A percentile compares a stretch with the other conserved stretches of the same genome.
Evolutionary conservation across 2,888 invertebrate genomes (phyloP).

Genomic region (Polydesmus complanatus): DNA sequence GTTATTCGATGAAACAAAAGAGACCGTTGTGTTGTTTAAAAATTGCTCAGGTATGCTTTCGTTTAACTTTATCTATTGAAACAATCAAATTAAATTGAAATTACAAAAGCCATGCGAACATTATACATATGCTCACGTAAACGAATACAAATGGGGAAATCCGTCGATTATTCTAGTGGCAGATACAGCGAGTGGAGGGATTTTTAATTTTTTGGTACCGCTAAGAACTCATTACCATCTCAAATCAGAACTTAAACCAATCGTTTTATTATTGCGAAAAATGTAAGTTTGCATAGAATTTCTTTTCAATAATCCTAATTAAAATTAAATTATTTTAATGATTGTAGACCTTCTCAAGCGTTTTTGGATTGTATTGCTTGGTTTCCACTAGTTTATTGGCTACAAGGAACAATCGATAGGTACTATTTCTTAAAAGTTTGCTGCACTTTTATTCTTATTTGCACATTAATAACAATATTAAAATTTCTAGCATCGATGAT

Average conservation of each 20-base stretch:
- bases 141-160: constrained; percentile 89
- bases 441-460: no score
- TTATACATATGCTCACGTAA: constrained; percentile 78
- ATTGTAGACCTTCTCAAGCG: constrained; percentile 60
- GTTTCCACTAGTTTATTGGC: constrained; percentile 97
- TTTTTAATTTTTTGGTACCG: constrained; percentile 97
- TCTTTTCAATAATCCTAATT: background rate
- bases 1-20: constrained; percentile 89
- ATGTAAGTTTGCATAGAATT: constrained; percentile 27
- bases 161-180: constrained; percentile 93
- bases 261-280: constrained; percentile 79
- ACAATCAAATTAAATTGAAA: background rate
- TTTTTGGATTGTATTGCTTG: constrained; percentile 92
- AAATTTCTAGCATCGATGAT: constrained; percentile 66
- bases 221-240: constrained; percentile 83
- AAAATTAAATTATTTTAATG: constrained; percentile 7
- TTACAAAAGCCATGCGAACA: constrained; percentile 71
- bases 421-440: no score
- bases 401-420: constrained; percentile 93
- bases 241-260: constrained; percentile 87
- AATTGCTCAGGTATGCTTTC: constrained; percentile 55
- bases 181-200: constrained; percentile 91
- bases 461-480: background rate
- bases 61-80: background rate
- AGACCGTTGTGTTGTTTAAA: constrained; percentile 91